Percentiles rank a stretch among this genome's conserved stretches.
Conservation (phyloP, 2,113 vertebrate species). For the Limanda limanda region DNA sequence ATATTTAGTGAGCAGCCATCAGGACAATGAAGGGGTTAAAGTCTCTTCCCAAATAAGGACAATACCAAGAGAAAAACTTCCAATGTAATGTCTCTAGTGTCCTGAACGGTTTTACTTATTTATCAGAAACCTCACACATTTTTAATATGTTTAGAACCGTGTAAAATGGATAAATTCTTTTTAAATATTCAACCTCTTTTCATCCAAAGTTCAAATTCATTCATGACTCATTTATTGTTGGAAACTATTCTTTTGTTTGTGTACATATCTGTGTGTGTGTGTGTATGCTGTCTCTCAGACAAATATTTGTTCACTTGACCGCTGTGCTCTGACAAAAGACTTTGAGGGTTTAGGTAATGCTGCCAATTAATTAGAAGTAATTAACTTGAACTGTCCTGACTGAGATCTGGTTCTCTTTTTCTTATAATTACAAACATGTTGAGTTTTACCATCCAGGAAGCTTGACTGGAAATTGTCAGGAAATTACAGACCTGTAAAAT, state of each 20-base stretch:
- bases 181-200: too few relatives aligned
- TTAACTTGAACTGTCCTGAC: background rate
- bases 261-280: background rate
- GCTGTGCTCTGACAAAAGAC: background rate
- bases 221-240: background rate
- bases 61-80: too few relatives aligned
- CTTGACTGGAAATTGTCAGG: background rate
- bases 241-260: background rate
- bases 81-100: too few relatives aligned
- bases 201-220: too few relatives aligned
- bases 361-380: background rate
- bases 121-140: too few relatives aligned
- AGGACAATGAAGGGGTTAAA: too few relatives aligned
- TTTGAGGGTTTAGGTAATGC: background rate
- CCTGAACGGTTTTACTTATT: too few relatives aligned
- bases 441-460: background rate
- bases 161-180: too few relatives aligned
- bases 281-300: background rate
- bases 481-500: background rate
- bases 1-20: too few relatives aligned
- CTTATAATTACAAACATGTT: conserved; percentile 1
- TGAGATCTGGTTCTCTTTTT: background rate
- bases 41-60: too few relatives aligned
- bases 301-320: background rate
- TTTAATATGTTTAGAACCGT: too few relatives aligned